A percentile compares a stretch with the other conserved stretches of the same genome.
These are phyloP conservation scores for Centropus unirufus DNA, from an alignment of 2,113 vertebrate species.

Conservation along the genomic window DNA sequence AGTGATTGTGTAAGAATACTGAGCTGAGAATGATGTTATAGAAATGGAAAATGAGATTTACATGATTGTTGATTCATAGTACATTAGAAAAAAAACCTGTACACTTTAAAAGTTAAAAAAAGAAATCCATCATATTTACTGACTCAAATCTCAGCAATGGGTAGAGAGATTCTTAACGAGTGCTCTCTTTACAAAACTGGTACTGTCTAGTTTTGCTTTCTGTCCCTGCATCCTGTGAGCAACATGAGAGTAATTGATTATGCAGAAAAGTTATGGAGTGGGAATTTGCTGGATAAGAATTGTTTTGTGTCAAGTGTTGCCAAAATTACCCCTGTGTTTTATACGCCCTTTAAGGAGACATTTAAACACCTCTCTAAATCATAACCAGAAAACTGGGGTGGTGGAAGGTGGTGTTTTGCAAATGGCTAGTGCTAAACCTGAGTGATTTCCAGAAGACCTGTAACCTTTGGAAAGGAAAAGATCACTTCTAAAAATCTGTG, in stretches of 20 bases:
- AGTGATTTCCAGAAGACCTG: not conserved
- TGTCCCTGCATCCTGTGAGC: not conserved
- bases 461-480: not conserved
- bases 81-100: not conserved
- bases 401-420: not conserved
- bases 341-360: not conserved
- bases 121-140: not conserved
- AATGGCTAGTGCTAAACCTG: not conserved
- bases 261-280: not conserved
- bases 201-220: not conserved
- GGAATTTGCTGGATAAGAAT: not conserved
- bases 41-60: not conserved
- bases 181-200: not conserved
- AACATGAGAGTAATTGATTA: not conserved
- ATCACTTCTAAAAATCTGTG: not conserved
- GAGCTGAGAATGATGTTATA: not conserved
- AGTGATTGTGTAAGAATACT: fast-evolving
- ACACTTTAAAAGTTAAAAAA: not conserved
- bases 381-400: not conserved
- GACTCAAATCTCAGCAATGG: not conserved
- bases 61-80: not conserved
- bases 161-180: not conserved
- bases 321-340: not conserved
- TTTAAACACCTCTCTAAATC: not conserved
- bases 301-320: not conserved